phyloP scores from a whole-genome alignment of 2,113 vertebrate genomes.

The Malurus alboscapulatus region DNA sequence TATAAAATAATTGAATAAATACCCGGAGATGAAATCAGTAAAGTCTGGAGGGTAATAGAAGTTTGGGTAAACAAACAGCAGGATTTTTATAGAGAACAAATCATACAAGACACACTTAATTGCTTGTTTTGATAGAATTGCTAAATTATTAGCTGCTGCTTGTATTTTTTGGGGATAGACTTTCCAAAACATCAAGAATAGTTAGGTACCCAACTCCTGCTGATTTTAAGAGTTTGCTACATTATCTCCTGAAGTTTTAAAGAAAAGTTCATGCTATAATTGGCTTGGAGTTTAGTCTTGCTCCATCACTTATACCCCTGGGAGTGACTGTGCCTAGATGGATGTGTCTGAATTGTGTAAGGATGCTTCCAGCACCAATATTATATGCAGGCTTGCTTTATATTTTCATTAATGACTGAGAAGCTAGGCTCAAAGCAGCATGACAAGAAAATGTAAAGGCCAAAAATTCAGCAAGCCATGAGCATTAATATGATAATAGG shows the following conservation, averaged over 20 bases:
- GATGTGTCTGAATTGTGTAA: not conserved
- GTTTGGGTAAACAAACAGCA: constrained; percentile 51
- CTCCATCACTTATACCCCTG: not conserved
- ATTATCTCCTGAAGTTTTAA: constrained; percentile 10
- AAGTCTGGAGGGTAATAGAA: constrained; percentile 42
- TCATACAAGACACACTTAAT: constrained; percentile 56
- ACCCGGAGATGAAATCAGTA: not conserved
- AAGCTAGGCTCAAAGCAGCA: not conserved
- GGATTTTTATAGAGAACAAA: constrained; percentile 56
- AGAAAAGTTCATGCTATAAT: constrained; percentile 19
- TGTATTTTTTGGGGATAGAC: not conserved
- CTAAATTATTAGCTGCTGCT: constrained; percentile 43
- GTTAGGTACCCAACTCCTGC: not conserved
- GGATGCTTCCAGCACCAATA: not conserved
- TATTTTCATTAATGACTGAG: not conserved
- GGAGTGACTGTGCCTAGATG: not conserved
- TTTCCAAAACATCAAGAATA: constrained; percentile 9
- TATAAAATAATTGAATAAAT: constrained; percentile 44
- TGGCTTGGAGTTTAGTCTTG: not conserved
- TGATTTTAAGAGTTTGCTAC: constrained; percentile 16
- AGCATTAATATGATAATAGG: not conserved
- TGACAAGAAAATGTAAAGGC: not conserved
- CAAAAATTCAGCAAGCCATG: not conserved
- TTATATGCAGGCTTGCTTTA: not conserved
- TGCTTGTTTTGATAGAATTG: constrained; percentile 50